A percentile compares a stretch with the other conserved stretches of the same genome.
These are phyloP conservation scores for Pedetes capensis DNA, from an alignment of 2,113 vertebrate species.

Conservation along the genomic window DNA sequence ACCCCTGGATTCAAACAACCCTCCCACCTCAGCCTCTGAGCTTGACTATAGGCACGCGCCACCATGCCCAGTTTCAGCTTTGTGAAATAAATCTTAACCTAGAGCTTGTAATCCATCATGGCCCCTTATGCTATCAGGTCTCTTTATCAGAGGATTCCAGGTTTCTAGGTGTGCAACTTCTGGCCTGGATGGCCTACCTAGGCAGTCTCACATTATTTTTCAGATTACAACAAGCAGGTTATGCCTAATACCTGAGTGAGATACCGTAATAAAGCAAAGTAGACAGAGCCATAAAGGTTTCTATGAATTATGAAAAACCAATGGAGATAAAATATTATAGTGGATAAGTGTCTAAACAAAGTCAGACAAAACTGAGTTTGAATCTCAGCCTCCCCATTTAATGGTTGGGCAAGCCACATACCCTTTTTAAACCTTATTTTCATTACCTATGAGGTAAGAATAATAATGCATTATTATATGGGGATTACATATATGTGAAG, in stretches of 20 bases:
- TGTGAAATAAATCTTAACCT: neutral
- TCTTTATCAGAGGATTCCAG: neutral
- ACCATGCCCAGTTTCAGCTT: neutral
- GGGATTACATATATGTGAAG: neutral
- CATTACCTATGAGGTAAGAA: neutral
- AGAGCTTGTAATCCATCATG: neutral
- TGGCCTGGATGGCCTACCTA: neutral
- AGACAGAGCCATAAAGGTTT: neutral
- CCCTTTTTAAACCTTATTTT: neutral
- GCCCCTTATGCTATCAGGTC: neutral
- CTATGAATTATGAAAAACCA: neutral
- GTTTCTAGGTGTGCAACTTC: neutral
- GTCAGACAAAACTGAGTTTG: neutral
- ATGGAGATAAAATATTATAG: neutral
- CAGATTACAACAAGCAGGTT: neutral
- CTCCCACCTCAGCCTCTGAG: neutral
- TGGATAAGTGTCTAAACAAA: neutral
- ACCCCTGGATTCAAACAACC: no score
- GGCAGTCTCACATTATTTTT: neutral
- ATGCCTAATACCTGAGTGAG: neutral
- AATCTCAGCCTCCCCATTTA: neutral
- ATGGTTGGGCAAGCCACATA: neutral
- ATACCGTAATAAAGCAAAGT: neutral
- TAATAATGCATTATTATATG: neutral
- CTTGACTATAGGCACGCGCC: no score